Evolutionary conservation across 2,888 invertebrate genomes (phyloP).

Genomic region (Caradrina kadenii): DNA sequence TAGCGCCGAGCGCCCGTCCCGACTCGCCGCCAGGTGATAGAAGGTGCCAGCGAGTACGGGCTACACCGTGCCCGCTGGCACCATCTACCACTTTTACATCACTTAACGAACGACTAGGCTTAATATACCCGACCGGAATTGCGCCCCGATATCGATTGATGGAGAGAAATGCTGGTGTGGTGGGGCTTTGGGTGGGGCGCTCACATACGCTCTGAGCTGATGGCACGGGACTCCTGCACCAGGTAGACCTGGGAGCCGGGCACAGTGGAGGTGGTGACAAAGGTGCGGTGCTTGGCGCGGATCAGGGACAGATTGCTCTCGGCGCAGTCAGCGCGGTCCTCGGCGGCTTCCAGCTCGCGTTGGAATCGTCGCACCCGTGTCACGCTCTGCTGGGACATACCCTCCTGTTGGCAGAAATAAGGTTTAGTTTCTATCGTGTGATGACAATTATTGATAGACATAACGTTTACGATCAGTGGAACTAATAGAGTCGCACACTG

Average conservation of each 20-base stretch:
- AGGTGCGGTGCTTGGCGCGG: constrained; percentile 99
- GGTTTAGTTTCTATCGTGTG: neutral
- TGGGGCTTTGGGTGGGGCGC: constrained; percentile 74
- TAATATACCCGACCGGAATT: constrained; percentile 89
- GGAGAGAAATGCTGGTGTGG: constrained; percentile 85
- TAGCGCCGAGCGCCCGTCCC: constrained; percentile 86
- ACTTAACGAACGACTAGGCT: constrained; percentile 89
- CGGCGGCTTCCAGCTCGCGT: constrained; percentile 98
- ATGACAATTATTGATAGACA: neutral
- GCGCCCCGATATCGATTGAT: constrained; percentile 82
- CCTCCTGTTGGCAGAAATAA: constrained; percentile 92
- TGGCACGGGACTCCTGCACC: constrained; percentile 95
- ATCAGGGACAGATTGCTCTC: constrained; percentile 98
- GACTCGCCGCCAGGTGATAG: constrained; percentile 66
- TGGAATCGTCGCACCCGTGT: constrained; percentile 99
- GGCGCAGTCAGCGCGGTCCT: constrained; percentile 98
- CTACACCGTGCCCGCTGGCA: constrained; percentile 62
- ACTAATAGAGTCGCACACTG: neutral
- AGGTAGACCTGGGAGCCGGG: constrained; percentile 98
- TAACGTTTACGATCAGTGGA: neutral
- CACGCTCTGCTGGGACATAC: constrained; percentile 97
- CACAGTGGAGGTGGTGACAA: constrained; percentile 98
- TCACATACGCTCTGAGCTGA: constrained; percentile 86
- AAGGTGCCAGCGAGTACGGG: constrained; percentile 66
- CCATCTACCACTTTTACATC: constrained; percentile 77